phyloP scores from a whole-genome alignment of 2,797 vertebrate genomes.

The Acestrorhynchus altus region DNA sequence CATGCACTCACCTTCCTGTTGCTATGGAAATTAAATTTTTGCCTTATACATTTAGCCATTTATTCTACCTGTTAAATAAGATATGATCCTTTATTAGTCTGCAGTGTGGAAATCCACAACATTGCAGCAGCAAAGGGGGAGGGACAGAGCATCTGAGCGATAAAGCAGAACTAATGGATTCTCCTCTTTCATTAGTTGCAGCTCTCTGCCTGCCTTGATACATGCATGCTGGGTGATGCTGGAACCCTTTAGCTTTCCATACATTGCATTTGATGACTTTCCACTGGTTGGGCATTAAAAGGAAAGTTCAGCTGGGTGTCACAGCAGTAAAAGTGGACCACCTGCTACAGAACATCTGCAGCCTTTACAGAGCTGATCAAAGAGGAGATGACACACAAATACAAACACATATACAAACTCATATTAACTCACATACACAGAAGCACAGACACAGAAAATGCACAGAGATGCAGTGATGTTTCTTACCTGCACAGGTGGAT shows the following conservation, averaged over 20 bases:
- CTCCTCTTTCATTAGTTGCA: slow-evolving; percentile 22
- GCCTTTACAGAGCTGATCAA: slow-evolving; percentile 8
- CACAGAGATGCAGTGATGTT: no score
- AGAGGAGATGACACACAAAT: background rate
- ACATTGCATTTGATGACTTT: slow-evolving; percentile 39
- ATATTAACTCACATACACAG: background rate
- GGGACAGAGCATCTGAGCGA: slow-evolving; percentile 1
- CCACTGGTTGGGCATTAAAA: slow-evolving; percentile 41
- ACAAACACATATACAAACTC: background rate
- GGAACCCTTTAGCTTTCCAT: slow-evolving; percentile 42
- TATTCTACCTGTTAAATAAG: no score
- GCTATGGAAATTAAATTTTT: no score
- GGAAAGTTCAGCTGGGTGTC: slow-evolving; percentile 37
- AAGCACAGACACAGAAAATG: background rate
- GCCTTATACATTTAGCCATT: no score
- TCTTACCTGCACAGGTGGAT: slow-evolving; percentile 87
- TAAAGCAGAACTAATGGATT: slow-evolving; percentile 34
- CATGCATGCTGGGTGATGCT: slow-evolving; percentile 19
- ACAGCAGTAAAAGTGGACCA: slow-evolving; percentile 36
- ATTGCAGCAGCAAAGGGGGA: no score
- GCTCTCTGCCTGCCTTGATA: slow-evolving; percentile 13
- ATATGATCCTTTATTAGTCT: no score
- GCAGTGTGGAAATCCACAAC: no score
- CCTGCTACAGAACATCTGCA: slow-evolving; percentile 41
- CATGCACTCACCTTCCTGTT: no score